Evolutionary conservation across 2,113 vertebrate species (phyloP), one percentile per base, ranked within the genome.

Genomic region (Plectropomus leopardus): DNA sequence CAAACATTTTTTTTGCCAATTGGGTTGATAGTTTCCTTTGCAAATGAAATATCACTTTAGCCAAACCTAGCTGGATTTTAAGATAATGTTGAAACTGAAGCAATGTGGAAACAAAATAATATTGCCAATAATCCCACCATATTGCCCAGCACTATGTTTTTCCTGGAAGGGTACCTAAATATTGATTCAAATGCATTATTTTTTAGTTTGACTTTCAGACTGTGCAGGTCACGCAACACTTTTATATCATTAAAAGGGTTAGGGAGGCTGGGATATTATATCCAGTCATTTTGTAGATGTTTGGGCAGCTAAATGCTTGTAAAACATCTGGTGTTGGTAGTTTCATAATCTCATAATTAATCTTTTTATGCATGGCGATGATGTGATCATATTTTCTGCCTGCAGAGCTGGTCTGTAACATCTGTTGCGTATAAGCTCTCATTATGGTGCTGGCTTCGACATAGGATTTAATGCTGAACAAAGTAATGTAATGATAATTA

Each of bases 331-430:
- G 1, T 45, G 48, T 9, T 21, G 11, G 7, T 19, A 5, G 5
- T 40, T 61, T 50, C 16, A 13, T 28, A 40, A 68, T n/a, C 36
- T 36, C 53, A 24, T 76, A 54, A 72, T 48, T 34, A 15, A 67
- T 48, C 55, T 24, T 32, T 48, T 74, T 48, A 67, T 67, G 54
- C 54, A 42, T 69, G 47, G 23, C 21, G 30, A 63, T 71, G 50
- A 76, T 48, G 24, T 21, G 23, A 21, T 45, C 6, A 50, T 57
- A 32, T 59, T 58, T 23, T 19, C 21, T 36, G 48, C 17, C 36
- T 40, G 72, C 48, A 45, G 34, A 81, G 28, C 47, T 53, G 58
- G 3, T 40, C 19, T 16, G 7, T 16, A 51, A 36, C 67, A 77
- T 57, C 53, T 59, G 45, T 23, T 60, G 44, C 10, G 24, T 26